A percentile compares a stretch with the other conserved stretches of the same genome.
Evolutionary conservation across 92 coral and sea anemone species (phyloP).

Genomic region (Siderastrea siderea): DNA sequence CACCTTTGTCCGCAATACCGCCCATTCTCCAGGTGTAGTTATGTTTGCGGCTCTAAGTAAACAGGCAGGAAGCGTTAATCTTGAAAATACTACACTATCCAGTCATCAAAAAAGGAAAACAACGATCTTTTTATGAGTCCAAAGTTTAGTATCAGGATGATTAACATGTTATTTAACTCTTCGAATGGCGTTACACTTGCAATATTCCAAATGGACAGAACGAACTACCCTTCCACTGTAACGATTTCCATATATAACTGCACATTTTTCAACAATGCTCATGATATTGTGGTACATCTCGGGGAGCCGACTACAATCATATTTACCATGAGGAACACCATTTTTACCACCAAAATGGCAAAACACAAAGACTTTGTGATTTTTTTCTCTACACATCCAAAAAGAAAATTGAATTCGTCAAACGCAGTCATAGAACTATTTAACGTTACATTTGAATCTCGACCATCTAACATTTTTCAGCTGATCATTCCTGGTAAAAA

Average conservation of each 20-base stretch:
- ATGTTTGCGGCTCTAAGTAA: background rate
- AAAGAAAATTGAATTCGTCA: no score
- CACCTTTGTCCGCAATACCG: no score
- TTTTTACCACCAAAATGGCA: background rate
- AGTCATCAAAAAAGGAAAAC: background rate
- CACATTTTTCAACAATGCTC: slow-evolving; percentile 4
- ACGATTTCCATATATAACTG: background rate
- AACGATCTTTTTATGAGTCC: slow-evolving; percentile 5
- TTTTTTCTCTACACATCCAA: no score
- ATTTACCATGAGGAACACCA: slow-evolving; percentile 3
- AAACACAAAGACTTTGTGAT: no score
- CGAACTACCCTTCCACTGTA: no score
- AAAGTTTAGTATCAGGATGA: slow-evolving; percentile 7
- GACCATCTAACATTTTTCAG: no score
- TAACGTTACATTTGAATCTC: no score
- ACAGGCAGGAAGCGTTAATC: background rate
- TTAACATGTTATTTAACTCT: slow-evolving; percentile 1
- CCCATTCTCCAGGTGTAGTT: no score
- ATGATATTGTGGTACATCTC: background rate
- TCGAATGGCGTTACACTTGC: background rate
- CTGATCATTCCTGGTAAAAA: no score
- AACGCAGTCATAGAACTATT: background rate
- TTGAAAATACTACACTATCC: background rate
- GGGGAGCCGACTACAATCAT: background rate
- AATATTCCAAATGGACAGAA: no score